Conservation (phyloP, 2,888 invertebrate genomes). For the Synanthedon andrenaeformis region DNA sequence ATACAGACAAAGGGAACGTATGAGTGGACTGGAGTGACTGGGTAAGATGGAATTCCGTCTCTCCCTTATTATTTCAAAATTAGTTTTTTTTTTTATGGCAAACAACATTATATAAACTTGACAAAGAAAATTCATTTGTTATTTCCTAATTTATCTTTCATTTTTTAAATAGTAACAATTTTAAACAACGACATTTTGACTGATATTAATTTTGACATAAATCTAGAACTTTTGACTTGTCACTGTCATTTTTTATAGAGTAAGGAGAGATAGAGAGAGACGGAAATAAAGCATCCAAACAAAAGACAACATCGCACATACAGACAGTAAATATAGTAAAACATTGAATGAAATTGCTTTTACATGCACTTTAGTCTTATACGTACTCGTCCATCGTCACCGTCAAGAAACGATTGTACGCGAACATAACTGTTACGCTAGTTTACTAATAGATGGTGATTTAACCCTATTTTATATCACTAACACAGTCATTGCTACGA, state of each 20-base stretch:
- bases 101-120: no score
- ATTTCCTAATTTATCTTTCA: no score
- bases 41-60: conserved; percentile 50
- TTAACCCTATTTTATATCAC: no score
- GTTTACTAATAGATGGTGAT: not conserved
- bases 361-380: conserved; percentile 26
- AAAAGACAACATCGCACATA: conserved; percentile 5
- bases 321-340: conserved; percentile 32
- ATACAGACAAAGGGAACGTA: conserved; percentile 69
- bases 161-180: no score
- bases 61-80: conserved; percentile 21
- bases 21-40: conserved; percentile 61
- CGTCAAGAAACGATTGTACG: not conserved
- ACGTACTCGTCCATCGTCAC: not conserved
- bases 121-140: no score
- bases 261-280: conserved; percentile 5
- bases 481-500: no score
- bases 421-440: not conserved
- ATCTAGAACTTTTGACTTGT: no score
- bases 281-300: conserved; percentile 6
- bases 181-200: no score
- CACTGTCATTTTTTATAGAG: no score
- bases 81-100: no score
- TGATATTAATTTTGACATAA: no score
- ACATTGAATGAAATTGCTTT: conserved; percentile 27